These are phyloP conservation scores for Rattus rattus DNA, from an alignment of 2,113 vertebrate genomes.

Conservation along the genomic window DNA sequence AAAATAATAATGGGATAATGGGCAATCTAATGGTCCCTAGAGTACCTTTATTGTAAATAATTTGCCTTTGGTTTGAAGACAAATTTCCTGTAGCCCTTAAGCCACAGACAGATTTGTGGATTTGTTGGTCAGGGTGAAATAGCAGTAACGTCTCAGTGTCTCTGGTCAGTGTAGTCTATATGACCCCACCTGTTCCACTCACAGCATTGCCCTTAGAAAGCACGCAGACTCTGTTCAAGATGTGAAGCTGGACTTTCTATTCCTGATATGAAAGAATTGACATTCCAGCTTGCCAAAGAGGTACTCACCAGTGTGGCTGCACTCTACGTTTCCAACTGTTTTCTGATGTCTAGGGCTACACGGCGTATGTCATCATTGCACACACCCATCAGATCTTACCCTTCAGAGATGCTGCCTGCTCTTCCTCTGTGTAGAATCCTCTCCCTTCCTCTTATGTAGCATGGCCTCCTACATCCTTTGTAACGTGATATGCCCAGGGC, in stretches of 20 bases:
- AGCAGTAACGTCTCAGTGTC: background rate
- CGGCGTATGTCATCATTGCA: too few relatives aligned
- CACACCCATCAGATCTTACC: accelerated
- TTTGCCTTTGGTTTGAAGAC: constrained; percentile 58
- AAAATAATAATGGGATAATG: constrained; percentile 29
- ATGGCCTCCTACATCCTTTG: background rate
- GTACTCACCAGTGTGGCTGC: background rate
- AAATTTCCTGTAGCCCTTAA: constrained; percentile 18
- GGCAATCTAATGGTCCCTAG: background rate
- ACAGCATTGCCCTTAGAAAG: too few relatives aligned
- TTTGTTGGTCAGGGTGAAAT: background rate
- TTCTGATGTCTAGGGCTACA: background rate
- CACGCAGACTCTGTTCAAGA: background rate
- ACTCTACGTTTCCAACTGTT: background rate
- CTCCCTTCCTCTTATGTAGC: background rate
- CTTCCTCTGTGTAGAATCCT: background rate
- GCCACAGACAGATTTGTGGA: constrained; percentile 3
- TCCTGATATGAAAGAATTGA: background rate
- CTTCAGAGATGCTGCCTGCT: background rate
- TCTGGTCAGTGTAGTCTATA: too few relatives aligned
- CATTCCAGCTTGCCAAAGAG: background rate
- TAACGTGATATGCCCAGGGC: background rate
- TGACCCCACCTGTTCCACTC: background rate
- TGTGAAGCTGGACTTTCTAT: background rate
- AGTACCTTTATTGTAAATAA: constrained; percentile 38